phyloP scores from a whole-genome alignment of 2,113 vertebrate species.

The Bos indicus region DNA sequence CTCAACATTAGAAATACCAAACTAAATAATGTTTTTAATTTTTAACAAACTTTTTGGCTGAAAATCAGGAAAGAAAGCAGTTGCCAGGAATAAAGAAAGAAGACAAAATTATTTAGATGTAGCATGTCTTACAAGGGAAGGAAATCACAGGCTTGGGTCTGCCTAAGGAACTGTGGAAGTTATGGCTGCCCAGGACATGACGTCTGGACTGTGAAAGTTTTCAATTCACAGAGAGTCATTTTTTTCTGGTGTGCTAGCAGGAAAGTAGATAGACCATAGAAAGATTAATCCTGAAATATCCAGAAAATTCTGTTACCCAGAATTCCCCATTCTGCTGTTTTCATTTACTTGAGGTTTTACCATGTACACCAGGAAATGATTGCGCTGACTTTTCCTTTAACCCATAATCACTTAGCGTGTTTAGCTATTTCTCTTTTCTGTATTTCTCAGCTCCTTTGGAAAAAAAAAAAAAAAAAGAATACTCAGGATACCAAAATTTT shows the following conservation, averaged over 20 bases:
- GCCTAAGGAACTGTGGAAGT: not conserved
- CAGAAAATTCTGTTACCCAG: not conserved
- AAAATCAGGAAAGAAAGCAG: slow-evolving; percentile 6
- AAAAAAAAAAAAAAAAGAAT: not conserved
- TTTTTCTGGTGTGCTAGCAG: not conserved
- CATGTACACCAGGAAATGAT: not conserved
- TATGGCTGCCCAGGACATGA: not conserved
- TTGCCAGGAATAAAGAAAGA: not conserved
- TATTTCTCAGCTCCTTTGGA: not conserved
- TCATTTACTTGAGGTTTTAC: not conserved
- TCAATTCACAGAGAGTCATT: not conserved
- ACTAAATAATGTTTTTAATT: not conserved
- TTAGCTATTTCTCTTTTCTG: not conserved
- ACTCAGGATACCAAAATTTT: not conserved
- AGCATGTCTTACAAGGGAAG: not conserved
- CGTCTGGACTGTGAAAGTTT: not conserved
- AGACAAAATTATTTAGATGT: not conserved
- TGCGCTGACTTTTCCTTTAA: not conserved
- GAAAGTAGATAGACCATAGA: not conserved
- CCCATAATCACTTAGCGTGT: not conserved
- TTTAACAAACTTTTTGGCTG: not conserved
- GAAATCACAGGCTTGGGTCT: no score
- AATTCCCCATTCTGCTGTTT: not conserved
- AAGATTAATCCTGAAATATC: not conserved
- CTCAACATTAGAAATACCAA: not conserved